phyloP scores from a whole-genome alignment of 2,888 invertebrate species.

The Rosalia funebris region DNA sequence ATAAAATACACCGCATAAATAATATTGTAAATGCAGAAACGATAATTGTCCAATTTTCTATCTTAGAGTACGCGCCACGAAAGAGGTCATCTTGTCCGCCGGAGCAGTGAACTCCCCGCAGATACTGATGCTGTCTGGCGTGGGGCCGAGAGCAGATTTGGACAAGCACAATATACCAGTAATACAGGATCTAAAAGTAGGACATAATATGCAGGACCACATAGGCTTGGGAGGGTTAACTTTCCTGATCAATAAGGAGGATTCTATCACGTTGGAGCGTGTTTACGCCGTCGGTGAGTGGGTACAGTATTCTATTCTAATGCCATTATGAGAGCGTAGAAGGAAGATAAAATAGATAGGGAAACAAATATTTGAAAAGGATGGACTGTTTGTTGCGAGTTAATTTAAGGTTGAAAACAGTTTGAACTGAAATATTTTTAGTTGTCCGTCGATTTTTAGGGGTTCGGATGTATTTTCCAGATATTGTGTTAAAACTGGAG shows the following conservation, averaged over 20 bases:
- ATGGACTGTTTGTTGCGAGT: not conserved
- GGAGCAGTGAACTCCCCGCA: slow-evolving; percentile 96
- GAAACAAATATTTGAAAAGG: not conserved
- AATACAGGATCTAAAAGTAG: slow-evolving; percentile 84
- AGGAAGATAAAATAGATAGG: not conserved
- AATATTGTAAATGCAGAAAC: too few species aligned
- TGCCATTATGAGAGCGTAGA: too few species aligned
- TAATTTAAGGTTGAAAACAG: too few species aligned
- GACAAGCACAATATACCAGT: slow-evolving; percentile 80
- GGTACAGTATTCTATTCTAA: too few species aligned
- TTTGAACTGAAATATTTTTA: too few species aligned
- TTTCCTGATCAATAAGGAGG: slow-evolving; percentile 80
- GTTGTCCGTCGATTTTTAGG: too few species aligned
- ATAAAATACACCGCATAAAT: too few species aligned
- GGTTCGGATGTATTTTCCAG: too few species aligned
- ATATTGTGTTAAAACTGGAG: too few species aligned
- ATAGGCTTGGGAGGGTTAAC: slow-evolving; percentile 87
- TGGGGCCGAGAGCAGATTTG: slow-evolving; percentile 80
- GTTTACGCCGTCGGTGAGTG: slow-evolving; percentile 73
- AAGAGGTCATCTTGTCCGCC: slow-evolving; percentile 89
- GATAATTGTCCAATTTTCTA: too few species aligned
- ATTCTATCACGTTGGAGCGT: slow-evolving; percentile 82
- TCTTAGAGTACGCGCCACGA: slow-evolving; percentile 74
- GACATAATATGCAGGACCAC: slow-evolving; percentile 89
- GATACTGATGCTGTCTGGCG: slow-evolving; percentile 90